Evolutionary conservation across 2,113 vertebrate species (phyloP).

Genomic region (Gorsachius goisagi): DNA sequence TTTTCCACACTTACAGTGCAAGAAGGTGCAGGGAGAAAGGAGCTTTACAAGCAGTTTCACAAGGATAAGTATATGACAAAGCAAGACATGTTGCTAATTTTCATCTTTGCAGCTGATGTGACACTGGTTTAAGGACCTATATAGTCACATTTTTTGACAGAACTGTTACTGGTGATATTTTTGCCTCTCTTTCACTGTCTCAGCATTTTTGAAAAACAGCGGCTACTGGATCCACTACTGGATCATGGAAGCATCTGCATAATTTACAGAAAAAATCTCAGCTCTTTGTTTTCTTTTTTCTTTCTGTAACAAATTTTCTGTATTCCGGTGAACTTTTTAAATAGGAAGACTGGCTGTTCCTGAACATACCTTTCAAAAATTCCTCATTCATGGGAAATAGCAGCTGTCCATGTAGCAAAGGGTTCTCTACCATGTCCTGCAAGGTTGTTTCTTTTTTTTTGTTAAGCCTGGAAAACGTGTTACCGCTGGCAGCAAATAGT

Average conservation of each 20-base stretch:
- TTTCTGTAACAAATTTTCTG: background rate
- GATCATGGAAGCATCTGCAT: background rate
- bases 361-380: background rate
- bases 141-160: fast-evolving
- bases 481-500: background rate
- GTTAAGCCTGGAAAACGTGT: background rate
- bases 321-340: background rate
- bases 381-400: background rate
- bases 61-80: no score
- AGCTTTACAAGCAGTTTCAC: background rate
- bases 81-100: background rate
- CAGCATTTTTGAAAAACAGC: background rate
- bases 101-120: background rate
- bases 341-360: background rate
- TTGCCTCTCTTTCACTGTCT: background rate
- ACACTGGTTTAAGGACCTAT: background rate
- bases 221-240: background rate
- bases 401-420: background rate
- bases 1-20: background rate
- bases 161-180: background rate
- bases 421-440: background rate
- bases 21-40: background rate
- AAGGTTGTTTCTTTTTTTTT: background rate
- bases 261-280: background rate
- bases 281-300: background rate